Conservation (phyloP, 2,797 vertebrate genomes). For the Melanotaenia boesemani region DNA sequence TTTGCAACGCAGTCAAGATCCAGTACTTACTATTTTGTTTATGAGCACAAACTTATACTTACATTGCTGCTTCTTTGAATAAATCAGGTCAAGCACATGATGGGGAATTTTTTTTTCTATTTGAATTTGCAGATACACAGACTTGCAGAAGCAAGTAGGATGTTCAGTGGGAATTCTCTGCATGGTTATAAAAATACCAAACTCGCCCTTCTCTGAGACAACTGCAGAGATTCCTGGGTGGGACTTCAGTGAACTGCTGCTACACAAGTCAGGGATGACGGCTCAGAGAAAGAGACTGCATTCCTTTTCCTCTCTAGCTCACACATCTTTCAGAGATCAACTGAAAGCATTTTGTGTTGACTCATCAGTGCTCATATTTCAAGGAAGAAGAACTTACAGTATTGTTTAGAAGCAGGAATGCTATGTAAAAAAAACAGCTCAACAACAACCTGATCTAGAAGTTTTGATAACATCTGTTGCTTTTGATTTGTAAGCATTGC, state of each 20-base stretch:
- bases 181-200: slow-evolving; percentile 61
- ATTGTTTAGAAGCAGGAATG: neutral
- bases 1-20: slow-evolving; percentile 21
- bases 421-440: neutral
- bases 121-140: slow-evolving; percentile 45
- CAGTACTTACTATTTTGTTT: slow-evolving; percentile 45
- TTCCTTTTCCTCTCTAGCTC: slow-evolving; percentile 33
- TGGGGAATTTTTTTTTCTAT: slow-evolving; percentile 31
- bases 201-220: slow-evolving; percentile 40
- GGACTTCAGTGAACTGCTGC: slow-evolving; percentile 41
- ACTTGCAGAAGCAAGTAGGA: slow-evolving; percentile 37
- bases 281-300: slow-evolving; percentile 21
- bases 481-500: slow-evolving; percentile 13
- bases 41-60: slow-evolving; percentile 37
- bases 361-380: slow-evolving; percentile 27
- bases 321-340: slow-evolving; percentile 35
- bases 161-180: slow-evolving; percentile 53
- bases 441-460: slow-evolving; percentile 9
- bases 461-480: slow-evolving; percentile 4
- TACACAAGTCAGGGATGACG: slow-evolving; percentile 27
- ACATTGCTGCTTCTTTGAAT: slow-evolving; percentile 37
- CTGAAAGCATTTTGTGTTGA: slow-evolving; percentile 38
- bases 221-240: slow-evolving; percentile 45
- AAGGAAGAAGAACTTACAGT: slow-evolving; percentile 24
- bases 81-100: slow-evolving; percentile 54